These are phyloP conservation scores for Oncorhynchus kisutch DNA, from an alignment of 2,113 vertebrate genomes.

Conservation along the genomic window DNA sequence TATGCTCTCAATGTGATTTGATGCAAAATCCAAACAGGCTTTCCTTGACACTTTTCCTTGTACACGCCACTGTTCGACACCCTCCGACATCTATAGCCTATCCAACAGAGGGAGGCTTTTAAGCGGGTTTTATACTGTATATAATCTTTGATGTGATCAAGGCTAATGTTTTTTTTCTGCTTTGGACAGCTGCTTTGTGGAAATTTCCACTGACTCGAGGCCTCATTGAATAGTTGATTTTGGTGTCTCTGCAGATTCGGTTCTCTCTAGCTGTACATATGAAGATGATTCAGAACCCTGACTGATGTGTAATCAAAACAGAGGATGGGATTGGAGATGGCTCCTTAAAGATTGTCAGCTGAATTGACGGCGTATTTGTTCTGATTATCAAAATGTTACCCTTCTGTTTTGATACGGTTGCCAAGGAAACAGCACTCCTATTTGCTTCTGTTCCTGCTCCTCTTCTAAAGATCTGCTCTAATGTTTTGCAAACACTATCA, in stretches of 20 bases:
- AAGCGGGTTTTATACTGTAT: background rate
- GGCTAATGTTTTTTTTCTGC: background rate
- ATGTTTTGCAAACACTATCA: background rate
- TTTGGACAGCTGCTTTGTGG: background rate
- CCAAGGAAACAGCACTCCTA: conserved; percentile 16
- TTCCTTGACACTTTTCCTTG: too few relatives aligned
- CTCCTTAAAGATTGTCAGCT: background rate
- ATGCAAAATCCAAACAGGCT: too few relatives aligned
- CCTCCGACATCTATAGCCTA: background rate
- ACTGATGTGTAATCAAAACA: background rate
- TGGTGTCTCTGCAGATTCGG: background rate
- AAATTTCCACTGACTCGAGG: background rate
- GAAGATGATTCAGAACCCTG: background rate
- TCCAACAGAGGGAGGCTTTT: background rate
- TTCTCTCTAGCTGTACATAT: background rate
- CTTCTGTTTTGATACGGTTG: conserved; percentile 4
- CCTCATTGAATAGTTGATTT: background rate
- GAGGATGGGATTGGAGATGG: background rate
- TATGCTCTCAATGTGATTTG: too few relatives aligned
- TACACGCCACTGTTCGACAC: too few relatives aligned
- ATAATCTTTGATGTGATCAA: conserved; percentile 1
- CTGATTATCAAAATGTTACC: conserved; percentile 5
- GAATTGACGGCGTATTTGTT: background rate
- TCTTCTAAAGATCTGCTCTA: background rate
- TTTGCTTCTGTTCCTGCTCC: background rate